These are phyloP conservation scores for Tangara arthus DNA, from an alignment of 2,797 vertebrate genomes.

Conservation along the genomic window DNA sequence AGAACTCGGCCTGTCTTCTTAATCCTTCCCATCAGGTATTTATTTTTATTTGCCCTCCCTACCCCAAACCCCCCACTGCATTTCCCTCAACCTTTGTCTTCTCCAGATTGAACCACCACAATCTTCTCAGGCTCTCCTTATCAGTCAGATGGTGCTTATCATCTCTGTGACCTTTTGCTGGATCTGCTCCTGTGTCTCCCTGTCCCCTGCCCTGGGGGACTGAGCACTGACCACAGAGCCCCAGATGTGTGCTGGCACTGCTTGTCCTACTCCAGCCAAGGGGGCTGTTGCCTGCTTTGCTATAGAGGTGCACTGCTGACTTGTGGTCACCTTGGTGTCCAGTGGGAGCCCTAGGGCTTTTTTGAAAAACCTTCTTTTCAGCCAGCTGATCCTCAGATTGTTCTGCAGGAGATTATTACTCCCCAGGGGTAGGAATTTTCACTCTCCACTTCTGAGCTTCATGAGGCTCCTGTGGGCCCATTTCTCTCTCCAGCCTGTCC, in stretches of 20 bases:
- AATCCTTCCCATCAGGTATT: background rate
- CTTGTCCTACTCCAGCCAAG: background rate
- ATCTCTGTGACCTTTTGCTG: background rate
- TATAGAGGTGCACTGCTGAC: background rate
- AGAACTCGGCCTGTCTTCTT: background rate
- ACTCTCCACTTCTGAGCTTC: background rate
- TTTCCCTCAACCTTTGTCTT: background rate
- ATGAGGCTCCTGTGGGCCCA: background rate
- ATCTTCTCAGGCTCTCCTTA: background rate
- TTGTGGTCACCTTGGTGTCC: background rate
- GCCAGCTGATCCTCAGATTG: background rate
- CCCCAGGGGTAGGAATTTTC: background rate
- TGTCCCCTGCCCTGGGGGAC: too few species aligned
- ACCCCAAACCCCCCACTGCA: fast-evolving
- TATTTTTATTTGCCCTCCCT: background rate
- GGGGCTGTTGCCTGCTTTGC: background rate
- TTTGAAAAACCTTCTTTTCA: background rate
- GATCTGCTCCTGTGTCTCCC: background rate
- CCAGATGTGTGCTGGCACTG: background rate
- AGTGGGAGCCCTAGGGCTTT: background rate
- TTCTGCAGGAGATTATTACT: background rate
- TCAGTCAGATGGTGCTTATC: background rate
- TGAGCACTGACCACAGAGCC: background rate
- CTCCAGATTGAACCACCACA: background rate
- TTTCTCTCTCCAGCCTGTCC: background rate